phyloP scores from a whole-genome alignment of 37 sponge, comb jelly and placozoan genomes.

The Agelas oroides region DNA sequence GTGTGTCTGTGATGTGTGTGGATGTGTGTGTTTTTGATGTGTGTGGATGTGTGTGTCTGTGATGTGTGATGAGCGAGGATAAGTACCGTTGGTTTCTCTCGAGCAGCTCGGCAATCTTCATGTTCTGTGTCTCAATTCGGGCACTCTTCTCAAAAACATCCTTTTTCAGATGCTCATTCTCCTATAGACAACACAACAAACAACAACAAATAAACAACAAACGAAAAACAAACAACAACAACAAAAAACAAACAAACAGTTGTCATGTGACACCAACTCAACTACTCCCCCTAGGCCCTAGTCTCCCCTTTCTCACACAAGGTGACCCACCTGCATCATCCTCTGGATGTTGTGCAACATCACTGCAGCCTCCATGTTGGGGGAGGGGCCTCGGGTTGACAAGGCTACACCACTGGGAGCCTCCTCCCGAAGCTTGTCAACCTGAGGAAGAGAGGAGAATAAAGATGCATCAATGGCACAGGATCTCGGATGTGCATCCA shows the following conservation, averaged over 20 bases:
- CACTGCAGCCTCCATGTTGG: slow-evolving; percentile 91
- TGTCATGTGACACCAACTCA: too few relatives aligned
- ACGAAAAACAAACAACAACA: too few relatives aligned
- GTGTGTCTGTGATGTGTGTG: too few relatives aligned
- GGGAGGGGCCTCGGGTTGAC: slow-evolving; percentile 34
- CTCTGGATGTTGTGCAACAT: slow-evolving; percentile 92
- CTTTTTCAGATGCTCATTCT: slow-evolving; percentile 88
- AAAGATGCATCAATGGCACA: too few relatives aligned
- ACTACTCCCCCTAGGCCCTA: too few relatives aligned
- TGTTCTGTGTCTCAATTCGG: slow-evolving; percentile 90
- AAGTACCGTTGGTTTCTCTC: slow-evolving; percentile 89
- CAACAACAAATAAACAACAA: too few relatives aligned
- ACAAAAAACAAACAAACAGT: too few relatives aligned
- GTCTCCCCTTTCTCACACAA: too few relatives aligned
- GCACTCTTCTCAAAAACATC: slow-evolving; percentile 95
- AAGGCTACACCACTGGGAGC: slow-evolving; percentile 18
- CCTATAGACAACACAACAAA: slow-evolving; percentile 27
- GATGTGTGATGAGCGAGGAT: neutral
- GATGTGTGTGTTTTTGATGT: too few relatives aligned
- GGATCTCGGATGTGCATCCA: too few relatives aligned
- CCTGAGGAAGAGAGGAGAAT: too few relatives aligned
- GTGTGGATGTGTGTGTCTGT: too few relatives aligned
- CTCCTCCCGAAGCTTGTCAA: slow-evolving; percentile 78
- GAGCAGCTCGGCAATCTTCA: slow-evolving; percentile 91
- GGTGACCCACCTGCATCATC: slow-evolving; percentile 75